Percentiles rank a stretch among this genome's conserved stretches.
phyloP scores from a whole-genome alignment of 2,888 invertebrate species.

The Baccha elongata region DNA sequence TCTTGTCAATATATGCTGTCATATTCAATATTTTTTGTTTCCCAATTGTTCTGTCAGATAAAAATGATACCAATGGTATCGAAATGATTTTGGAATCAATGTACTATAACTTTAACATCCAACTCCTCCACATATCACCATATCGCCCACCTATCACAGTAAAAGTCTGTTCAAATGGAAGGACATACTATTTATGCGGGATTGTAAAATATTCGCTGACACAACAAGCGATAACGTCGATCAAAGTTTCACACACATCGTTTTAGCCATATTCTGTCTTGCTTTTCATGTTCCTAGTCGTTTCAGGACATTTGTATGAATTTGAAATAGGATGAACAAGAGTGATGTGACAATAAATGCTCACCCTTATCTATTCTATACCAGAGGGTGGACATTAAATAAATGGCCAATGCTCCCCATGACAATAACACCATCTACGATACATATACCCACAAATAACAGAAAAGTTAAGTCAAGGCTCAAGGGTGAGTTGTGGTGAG shows the following conservation, averaged over 20 bases:
- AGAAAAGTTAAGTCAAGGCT: constrained; percentile 64
- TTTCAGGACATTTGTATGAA: constrained; percentile 40
- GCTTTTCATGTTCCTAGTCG: constrained; percentile 33
- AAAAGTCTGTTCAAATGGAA: constrained; percentile 18
- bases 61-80: constrained; percentile 9
- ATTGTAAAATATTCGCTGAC: constrained; percentile 63
- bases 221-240: constrained; percentile 68
- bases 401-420: constrained; percentile 49
- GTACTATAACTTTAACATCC: neutral
- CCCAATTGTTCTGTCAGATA: constrained; percentile 7
- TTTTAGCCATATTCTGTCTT: constrained; percentile 32
- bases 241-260: constrained; percentile 62
- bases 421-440: neutral
- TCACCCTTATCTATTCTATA: constrained; percentile 50
- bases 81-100: constrained; percentile 28
- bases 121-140: constrained; percentile 17
- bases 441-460: constrained; percentile 2
- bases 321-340: constrained; percentile 37
- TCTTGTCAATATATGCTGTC: constrained; percentile 50
- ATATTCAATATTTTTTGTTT: constrained; percentile 30
- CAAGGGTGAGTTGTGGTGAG: constrained; percentile 61
- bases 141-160: constrained; percentile 25
- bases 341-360: constrained; percentile 43
- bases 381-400: constrained; percentile 62
- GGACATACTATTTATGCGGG: neutral